Evolutionary conservation across 2,888 invertebrate genomes (phyloP), one percentile per base, ranked within the genome.

Genomic region (Nomada ruficornis): DNA sequence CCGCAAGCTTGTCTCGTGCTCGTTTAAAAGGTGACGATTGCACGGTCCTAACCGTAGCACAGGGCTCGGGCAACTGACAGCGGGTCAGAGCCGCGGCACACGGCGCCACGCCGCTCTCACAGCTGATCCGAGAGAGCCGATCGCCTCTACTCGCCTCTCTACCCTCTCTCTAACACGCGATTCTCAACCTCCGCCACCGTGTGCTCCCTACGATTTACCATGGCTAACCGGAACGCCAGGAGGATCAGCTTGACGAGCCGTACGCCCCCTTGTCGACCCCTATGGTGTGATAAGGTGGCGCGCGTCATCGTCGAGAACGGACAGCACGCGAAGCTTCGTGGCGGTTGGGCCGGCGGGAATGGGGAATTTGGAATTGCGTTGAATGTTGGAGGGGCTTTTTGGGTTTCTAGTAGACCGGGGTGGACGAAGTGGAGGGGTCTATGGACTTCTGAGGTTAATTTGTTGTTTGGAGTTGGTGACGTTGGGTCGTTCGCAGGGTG

Each of bases 1-100:
- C 47, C 67, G 71, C 42, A 52, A 62, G 75, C 18, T 72, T 65
- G 69, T 59, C 71, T 82, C 63, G 81, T 82, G 67, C 69, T 82
- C 80, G 77, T 77, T 77, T 80, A 79, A 86, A 84, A 82, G 88
- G 84, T 88, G 88, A 88, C 84, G 89, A 87, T 88, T 82, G 87
- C 80, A 87, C 92, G 92, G 93, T 94, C 93, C 94, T 94, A 92
- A 94, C 93, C 94, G 93, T 92, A 91, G 94, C 94, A 91, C 94
- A 92, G 93, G 93, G 93, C 94, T 93, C 93, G 90, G 93, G 92
- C 93, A 92, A 94, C 94, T 94, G 93, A 93, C 93, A 94, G 92
- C 93, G 91, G 92, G 91, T 91, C 91, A 92, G 90, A 91, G 91
- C 86, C 91, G 89, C 88, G 89, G 89, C 84, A 86, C 89, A 90